Base-by-base conservation (phyloP, 2,797 vertebrate species). In the Sarcoramphus papa region DNA sequence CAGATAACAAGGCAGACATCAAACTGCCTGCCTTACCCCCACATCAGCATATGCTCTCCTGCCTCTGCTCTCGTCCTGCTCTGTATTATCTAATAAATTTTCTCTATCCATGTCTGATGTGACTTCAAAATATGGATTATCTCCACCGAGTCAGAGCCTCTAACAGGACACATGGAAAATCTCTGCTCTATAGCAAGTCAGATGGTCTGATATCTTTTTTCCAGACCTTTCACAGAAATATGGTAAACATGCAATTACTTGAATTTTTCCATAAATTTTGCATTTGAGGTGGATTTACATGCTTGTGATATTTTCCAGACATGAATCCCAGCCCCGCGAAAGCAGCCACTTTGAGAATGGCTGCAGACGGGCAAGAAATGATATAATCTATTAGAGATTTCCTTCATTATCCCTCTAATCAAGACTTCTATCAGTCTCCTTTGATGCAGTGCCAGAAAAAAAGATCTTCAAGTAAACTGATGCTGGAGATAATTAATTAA, bases 401-500 rank as follows among this genome's bases (percentile, higher is more conserved):
- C 95, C 97, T 97, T 97, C 97, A 97, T 97, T 97, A 97, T 97
- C 95, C 74, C 89, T 80, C 95, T 97, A 97, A 97, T 97, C 97
- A 97, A 97, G 96, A 92, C 94, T 93, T 96, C 97, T 95, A 97
- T 97, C 96, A 97, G 89, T 95, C 92, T 97, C 91, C 93, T 97
- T 97, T 97, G 97, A 97, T 96, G 95, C 70, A 9, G 96, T 96
- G 94, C 96, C 96, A 91, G 93, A 90, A 90, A 95, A 92, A 95
- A 89, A 95, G 93, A 97, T 96, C 96, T 97, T 97, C 94, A 97
- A 97, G 95, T 97, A 97, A 97, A 97, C 96, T 95, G 97, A 95
- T 97, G 97, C 89, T 92, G 91, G 93, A 97, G 97, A 97, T 97
- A 97, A 97, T 97, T 97, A 97, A 97, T 97, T 97, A 97, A 97